A percentile compares a stretch with the other conserved stretches of the same genome.
Evolutionary conservation across 2,888 invertebrate genomes (phyloP).

Genomic region (Acronicta alni): DNA sequence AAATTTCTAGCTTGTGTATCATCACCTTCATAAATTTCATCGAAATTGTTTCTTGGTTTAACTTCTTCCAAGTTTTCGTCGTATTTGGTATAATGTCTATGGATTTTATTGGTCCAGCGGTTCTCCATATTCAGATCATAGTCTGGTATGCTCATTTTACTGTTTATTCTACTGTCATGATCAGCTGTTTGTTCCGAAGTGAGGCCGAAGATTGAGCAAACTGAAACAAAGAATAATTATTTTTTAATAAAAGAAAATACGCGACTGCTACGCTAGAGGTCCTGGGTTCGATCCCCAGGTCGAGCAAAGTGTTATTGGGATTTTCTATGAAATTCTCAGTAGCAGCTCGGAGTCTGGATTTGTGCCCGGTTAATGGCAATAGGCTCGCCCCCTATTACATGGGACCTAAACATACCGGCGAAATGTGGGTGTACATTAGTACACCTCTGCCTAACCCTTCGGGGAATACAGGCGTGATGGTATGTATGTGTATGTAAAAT

Average conservation of each 20-base stretch:
- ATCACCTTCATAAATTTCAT: slow-evolving; percentile 14
- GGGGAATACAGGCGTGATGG: too few species aligned
- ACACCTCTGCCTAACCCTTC: too few species aligned
- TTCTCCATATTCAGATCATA: slow-evolving; percentile 47
- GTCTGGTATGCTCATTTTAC: slow-evolving; percentile 45
- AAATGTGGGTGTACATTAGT: too few species aligned
- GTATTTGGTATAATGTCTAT: slow-evolving; percentile 39
- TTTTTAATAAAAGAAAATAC: neutral
- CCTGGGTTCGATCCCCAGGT: too few species aligned
- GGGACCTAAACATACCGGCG: too few species aligned
- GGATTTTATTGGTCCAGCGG: slow-evolving; percentile 61
- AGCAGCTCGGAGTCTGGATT: too few species aligned
- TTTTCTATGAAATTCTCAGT: too few species aligned
- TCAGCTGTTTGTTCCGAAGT: slow-evolving; percentile 72
- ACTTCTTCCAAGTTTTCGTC: slow-evolving; percentile 39
- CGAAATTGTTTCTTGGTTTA: slow-evolving; percentile 18
- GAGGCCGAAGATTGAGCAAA: slow-evolving; percentile 72
- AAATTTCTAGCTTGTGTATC: slow-evolving; percentile 51
- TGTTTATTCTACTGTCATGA: slow-evolving; percentile 65
- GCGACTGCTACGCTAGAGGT: too few species aligned
- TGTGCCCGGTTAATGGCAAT: too few species aligned
- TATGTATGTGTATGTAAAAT: too few species aligned
- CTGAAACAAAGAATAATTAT: slow-evolving; percentile 72
- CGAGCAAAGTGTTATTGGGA: too few species aligned
- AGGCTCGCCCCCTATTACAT: too few species aligned